These are phyloP conservation scores for Gracilinanus agilis DNA, from an alignment of 2,113 vertebrate genomes.

Conservation along the genomic window DNA sequence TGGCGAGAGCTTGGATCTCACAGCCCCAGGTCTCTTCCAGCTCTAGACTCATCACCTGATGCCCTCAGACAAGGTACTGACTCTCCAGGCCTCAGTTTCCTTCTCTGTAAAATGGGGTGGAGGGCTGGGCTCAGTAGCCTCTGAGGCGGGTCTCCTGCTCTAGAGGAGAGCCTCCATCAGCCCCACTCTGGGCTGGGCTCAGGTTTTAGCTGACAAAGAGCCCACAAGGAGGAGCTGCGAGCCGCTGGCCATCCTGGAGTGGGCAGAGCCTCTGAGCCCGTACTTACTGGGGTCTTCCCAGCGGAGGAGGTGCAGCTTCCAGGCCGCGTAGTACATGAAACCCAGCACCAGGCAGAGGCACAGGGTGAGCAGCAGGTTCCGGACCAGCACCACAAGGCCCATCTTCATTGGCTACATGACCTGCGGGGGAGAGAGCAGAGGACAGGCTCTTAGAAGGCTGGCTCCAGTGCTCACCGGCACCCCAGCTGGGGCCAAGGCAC, in stretches of 20 bases:
- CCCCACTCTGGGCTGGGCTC: too few relatives aligned
- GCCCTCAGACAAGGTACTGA: background rate
- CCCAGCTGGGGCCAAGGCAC: background rate
- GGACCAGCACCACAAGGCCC: constrained; percentile 94
- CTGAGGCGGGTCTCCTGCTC: background rate
- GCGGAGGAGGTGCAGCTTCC: constrained; percentile 93
- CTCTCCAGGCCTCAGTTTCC: too few relatives aligned
- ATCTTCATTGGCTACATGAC: constrained; percentile 93
- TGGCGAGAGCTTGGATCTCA: too few relatives aligned
- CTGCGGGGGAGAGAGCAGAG: constrained; percentile 80
- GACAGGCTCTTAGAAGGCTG: constrained; percentile 37
- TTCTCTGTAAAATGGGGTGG: background rate
- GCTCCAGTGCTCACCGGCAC: background rate
- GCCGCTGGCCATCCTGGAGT: background rate
- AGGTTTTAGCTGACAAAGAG: background rate
- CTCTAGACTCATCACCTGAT: background rate
- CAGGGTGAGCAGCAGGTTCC: constrained; percentile 96
- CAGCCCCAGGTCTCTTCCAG: background rate
- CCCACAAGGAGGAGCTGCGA: too few relatives aligned
- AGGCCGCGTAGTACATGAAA: constrained; percentile 97
- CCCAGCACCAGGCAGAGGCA: constrained; percentile 96
- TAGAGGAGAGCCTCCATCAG: background rate
- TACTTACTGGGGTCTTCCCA: constrained; percentile 98
- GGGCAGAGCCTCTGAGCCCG: background rate
- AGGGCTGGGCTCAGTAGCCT: background rate